Conservation (phyloP, 2,888 invertebrate genomes). For the Apamea crenata region DNA sequence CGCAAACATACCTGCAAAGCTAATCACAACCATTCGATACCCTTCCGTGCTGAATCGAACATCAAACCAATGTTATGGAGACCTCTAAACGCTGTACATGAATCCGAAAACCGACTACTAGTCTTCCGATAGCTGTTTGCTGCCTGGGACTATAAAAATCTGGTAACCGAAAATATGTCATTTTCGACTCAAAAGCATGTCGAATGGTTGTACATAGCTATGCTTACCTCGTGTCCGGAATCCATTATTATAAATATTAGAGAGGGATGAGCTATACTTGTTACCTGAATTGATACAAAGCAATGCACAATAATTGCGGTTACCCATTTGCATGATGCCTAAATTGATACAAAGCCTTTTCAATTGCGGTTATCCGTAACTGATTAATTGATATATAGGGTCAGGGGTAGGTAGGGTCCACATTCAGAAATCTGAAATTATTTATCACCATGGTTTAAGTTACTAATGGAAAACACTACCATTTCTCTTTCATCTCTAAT, state of each 20-base stretch:
- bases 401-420: neutral
- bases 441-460: neutral
- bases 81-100: neutral
- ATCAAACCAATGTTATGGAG: too few species aligned
- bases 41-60: neutral
- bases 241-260: constrained; percentile 1
- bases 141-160: neutral
- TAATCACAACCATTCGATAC: too few species aligned
- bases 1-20: neutral
- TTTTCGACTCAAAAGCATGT: neutral
- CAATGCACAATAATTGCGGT: neutral
- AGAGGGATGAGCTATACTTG: neutral
- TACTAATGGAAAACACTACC: neutral
- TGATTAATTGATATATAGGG: neutral
- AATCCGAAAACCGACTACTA: neutral
- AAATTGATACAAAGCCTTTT: neutral
- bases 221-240: neutral
- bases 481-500: neutral
- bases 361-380: neutral
- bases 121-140: neutral
- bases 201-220: neutral
- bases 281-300: neutral
- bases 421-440: neutral
- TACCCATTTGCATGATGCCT: neutral
- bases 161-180: neutral